Evolutionary conservation across 1,140 invertebrate species (phyloP).

Genomic region (Pseudomyrmex pallidus): DNA sequence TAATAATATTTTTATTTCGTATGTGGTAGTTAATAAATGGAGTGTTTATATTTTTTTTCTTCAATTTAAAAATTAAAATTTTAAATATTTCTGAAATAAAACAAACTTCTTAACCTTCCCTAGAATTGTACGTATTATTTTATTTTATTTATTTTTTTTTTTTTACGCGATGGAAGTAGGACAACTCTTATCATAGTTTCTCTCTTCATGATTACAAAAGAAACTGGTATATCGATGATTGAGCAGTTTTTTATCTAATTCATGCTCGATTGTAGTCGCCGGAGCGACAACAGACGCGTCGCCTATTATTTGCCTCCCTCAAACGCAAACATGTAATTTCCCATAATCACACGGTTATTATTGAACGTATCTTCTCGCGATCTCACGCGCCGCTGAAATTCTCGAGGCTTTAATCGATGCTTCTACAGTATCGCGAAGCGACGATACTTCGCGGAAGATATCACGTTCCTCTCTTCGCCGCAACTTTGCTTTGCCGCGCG

Average conservation of each 20-base stretch:
- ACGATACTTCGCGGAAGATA: slow-evolving; percentile 19
- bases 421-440: neutral
- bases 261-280: neutral
- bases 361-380: neutral
- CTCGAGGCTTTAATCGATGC: slow-evolving; percentile 17
- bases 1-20: no score
- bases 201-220: neutral
- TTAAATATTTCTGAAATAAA: neutral
- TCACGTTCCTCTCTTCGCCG: slow-evolving; percentile 15
- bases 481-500: slow-evolving; percentile 1
- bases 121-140: no score
- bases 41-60: no score
- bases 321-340: slow-evolving; percentile 29
- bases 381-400: slow-evolving; percentile 10
- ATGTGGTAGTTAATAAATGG: no score
- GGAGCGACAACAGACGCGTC: neutral
- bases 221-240: slow-evolving; percentile 8
- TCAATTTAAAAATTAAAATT: no score
- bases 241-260: slow-evolving; percentile 6
- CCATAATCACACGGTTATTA: slow-evolving; percentile 8
- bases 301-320: slow-evolving; percentile 30
- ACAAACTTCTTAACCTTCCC: neutral
- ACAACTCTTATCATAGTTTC: no score
- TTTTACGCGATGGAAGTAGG: no score
- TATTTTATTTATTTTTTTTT: no score